Evolutionary conservation across 2,113 vertebrate genomes (phyloP), one percentile per base, ranked within the genome.

Genomic region (Strix uralensis): DNA sequence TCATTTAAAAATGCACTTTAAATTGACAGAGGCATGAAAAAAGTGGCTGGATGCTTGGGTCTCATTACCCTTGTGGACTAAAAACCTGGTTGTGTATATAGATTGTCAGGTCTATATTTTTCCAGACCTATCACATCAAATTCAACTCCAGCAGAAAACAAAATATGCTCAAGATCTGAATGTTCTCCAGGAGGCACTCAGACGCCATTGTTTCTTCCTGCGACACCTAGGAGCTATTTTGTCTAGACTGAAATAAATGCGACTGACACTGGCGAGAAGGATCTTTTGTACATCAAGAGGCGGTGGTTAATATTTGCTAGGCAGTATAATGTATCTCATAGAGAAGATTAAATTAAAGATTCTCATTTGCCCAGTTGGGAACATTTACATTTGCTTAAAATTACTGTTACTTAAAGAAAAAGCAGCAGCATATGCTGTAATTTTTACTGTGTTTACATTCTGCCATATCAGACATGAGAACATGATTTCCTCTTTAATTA

Each of bases 11-110:
- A 96, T 49, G 63, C 78, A 93, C 82, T 97, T 95, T 77, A 95
- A 96, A 96, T 96, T 95, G 95, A 96, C 65, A 93, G 88, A 96
- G 92, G 78, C 92, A 95, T 67, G 91, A 84, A 95, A 96, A 94
- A 92, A 71, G 61, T 27, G 67, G 55, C 61, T 92, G 90, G 93
- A 81, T 84, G 65, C 81, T 96, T 77, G 78, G 71, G 85, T 88
- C 91, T 95, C 78, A 65, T 96, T 97, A 94, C 44, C 83, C 63
- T 0, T 58, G 63, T 44, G 86, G 91, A 88, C 86, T 94, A 42
- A 95, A 97, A 96, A 86, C 63, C 69, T 46, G 16, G 42, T 73
- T 95, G 89, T 97, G 92, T 96, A 93, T 77, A 95, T 82, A 97
- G 94, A 78, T 81, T 91, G 96, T 94, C 97, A 96, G 86, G 57